Conservation (phyloP, 2,797 vertebrate genomes). For the Rhynchonycteris naso region DNA sequence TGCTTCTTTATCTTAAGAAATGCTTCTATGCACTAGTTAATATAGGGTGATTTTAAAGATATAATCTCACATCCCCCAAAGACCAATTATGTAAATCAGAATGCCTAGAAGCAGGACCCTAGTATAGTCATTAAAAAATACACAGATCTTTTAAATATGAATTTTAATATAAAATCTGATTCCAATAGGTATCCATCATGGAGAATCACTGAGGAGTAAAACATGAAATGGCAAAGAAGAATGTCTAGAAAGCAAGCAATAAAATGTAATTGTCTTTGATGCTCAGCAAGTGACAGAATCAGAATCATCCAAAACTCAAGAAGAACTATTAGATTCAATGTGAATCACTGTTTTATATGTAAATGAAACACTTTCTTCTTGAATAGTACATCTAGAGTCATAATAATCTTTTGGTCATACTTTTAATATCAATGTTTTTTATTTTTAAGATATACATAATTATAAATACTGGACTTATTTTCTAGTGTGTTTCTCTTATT, state of each 20-base stretch:
- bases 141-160: neutral
- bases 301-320: neutral
- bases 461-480: neutral
- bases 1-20: neutral
- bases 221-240: neutral
- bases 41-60: neutral
- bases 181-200: neutral
- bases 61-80: neutral
- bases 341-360: neutral
- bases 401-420: neutral
- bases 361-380: conserved; percentile 8
- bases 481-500: neutral
- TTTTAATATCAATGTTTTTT: conserved; percentile 8
- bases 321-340: neutral
- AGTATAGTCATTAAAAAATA: neutral
- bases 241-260: neutral
- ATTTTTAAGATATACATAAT: neutral
- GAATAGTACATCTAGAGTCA: neutral
- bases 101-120: neutral
- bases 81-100: neutral
- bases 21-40: neutral
- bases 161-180: neutral
- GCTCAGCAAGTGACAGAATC: neutral
- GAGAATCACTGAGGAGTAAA: neutral
- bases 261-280: neutral